Evolutionary conservation across 2,888 invertebrate genomes (phyloP), one percentile per base, ranked within the genome.

Genomic region (Cyclophora albipunctata): DNA sequence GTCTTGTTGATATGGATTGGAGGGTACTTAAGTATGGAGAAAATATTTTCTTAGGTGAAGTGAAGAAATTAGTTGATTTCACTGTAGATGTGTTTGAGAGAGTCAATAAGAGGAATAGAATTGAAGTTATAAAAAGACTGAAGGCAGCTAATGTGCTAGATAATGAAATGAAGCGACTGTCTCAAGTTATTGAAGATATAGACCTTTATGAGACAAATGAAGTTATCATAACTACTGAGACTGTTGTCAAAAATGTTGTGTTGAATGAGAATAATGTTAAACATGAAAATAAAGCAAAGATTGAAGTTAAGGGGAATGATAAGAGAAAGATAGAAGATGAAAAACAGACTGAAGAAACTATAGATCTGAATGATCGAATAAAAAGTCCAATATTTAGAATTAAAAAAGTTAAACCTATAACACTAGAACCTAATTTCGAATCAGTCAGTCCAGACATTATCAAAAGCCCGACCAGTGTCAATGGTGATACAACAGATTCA

Each of bases 11-110:
- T 61, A 89, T 89, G 88, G 84, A 89, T 53, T 89, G 87, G 82
- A 71, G 88, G 5, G 86, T 89, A 0, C 63, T 89, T 0, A 89
- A 87, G 51, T 89, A 89, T 46, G 89, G 88, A 0, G 88, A 89
- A 49, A 88, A 82, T 58, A 86, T 89, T 46, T 73, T 88, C 2
- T 56, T 86, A n/a, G 85, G 84, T 1, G 89, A 89, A 62, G 62
- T 84, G 0, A 86, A 81, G 51, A 84, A 85, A 49, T 51, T 89
- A 2, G 77, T 82, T 2, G 88, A 89, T 60, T 49, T 79, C 4
- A 74, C 75, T 3, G 62, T 75, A n/a, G 80, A 81, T 44, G 58
- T 75, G 0, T 64, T 65, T 34, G 76, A 84, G 44, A 79, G 67
- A 54, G 62, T 60, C 2, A 81, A 81, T 34, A 77, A 69, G 45